phyloP scores from a whole-genome alignment of 2,797 vertebrate genomes.

The Centroberyx gerrardi region DNA sequence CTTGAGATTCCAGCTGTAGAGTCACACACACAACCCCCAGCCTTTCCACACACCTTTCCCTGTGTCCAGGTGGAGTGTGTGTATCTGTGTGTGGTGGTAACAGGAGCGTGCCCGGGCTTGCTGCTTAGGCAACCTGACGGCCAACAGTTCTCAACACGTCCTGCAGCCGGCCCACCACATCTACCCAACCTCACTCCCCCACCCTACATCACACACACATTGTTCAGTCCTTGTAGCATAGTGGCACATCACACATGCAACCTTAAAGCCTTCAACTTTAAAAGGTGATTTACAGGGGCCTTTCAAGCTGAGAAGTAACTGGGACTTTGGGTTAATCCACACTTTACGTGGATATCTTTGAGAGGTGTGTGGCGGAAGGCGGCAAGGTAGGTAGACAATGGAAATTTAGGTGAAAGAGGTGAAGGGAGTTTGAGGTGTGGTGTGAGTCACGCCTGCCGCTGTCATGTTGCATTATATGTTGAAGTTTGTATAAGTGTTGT shows the following conservation, averaged over 20 bases:
- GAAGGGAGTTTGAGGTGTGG: constrained; percentile 23
- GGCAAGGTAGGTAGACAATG: constrained; percentile 52
- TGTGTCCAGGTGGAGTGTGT: constrained; percentile 41
- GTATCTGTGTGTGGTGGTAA: constrained; percentile 39
- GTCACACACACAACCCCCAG: neutral
- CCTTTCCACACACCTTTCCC: neutral
- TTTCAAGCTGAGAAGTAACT: constrained; percentile 11
- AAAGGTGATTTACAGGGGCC: constrained; percentile 17
- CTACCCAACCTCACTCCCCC: constrained; percentile 9
- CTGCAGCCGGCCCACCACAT: constrained; percentile 41
- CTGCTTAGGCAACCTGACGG: constrained; percentile 51
- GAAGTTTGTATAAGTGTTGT: neutral
- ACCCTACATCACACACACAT: constrained; percentile 8
- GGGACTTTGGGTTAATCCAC: constrained; percentile 3
- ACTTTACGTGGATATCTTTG: constrained; percentile 4
- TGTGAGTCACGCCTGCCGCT: constrained; percentile 14
- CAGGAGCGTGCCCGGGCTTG: constrained; percentile 58
- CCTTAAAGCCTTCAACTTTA: constrained; percentile 7
- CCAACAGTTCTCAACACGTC: constrained; percentile 73
- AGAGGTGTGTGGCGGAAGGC: neutral
- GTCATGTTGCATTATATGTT: neutral
- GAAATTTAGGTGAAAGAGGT: constrained; percentile 22
- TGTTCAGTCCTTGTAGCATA: constrained; percentile 15
- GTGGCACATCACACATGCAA: constrained; percentile 5
- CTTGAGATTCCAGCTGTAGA: constrained; percentile 23